Evolutionary conservation across 2,888 invertebrate species (phyloP), one percentile per base, ranked within the genome.

Genomic region (Ophion costatus): DNA sequence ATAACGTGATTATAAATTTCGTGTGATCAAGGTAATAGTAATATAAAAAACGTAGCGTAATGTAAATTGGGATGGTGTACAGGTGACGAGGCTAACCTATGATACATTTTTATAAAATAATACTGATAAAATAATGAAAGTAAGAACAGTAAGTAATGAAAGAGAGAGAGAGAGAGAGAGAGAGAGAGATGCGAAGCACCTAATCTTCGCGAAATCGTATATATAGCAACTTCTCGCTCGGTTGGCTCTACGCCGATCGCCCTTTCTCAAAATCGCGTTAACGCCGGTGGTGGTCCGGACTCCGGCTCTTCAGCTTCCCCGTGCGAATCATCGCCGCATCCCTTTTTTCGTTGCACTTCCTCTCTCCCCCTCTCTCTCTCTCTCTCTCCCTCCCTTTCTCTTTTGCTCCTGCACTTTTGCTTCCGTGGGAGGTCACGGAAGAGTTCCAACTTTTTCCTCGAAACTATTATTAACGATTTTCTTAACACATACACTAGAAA

Each of bases 201-300:
- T 69, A 33, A 71, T 80, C 56, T 73, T 66, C 38, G 71, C 69
- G 59, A 78, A 78, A 42, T 59, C 69, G 56, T 73, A 63, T 64
- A 80, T 63, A 79, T 70, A 45, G 73, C 20, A 17, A 73, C 76
- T 77, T 56, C 56, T 76, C 76, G 76, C 76, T 76, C 66, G 66
- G 66, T 76, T 66, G 63, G 76, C 64, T 75, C 51, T 75, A 75
- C 29, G 75, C 63, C 76, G 76, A 76, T 76, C 66, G 76, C 38
- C 66, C 82, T 85, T 79, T 63, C 76, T 85, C 84, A 85, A 85
- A 85, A 85, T 85, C 84, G 84, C 84, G 84, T 85, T 85, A 85
- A 85, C 79, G 61, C 82, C 84, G 82, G 24, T 38, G 83, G 84
- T 85, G 84, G 84, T 85, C 84, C 79, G 51, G 73, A 45, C 56